phyloP scores from a whole-genome alignment of 2,797 vertebrate species.

The Odontamblyopus lacepedii region DNA sequence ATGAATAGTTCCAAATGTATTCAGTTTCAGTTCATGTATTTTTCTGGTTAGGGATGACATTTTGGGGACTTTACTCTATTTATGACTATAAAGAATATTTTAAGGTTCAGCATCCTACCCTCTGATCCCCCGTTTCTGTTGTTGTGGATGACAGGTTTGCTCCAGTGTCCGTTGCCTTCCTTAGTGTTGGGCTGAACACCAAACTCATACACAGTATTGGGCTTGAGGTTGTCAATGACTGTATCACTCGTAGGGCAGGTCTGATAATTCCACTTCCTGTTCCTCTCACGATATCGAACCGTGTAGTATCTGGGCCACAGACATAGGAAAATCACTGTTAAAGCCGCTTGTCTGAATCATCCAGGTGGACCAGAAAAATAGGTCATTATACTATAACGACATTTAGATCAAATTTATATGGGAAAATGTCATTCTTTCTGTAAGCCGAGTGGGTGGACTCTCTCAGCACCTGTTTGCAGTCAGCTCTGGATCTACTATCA shows the following conservation, averaged over 20 bases:
- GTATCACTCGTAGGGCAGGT: constrained; percentile 93
- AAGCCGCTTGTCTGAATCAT: background rate
- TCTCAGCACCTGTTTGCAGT: constrained; percentile 47
- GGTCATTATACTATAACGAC: background rate
- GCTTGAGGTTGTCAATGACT: constrained; percentile 90
- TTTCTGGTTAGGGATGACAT: background rate
- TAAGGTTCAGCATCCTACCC: constrained; percentile 31
- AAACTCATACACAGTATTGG: constrained; percentile 91
- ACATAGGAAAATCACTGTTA: constrained; percentile 20
- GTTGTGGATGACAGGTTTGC: constrained; percentile 86
- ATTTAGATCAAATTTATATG: constrained; percentile 6
- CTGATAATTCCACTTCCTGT: constrained; percentile 93
- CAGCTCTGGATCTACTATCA: constrained; percentile 12
- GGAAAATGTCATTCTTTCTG: constrained; percentile 5
- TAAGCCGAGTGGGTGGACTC: constrained; percentile 32
- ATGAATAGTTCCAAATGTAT: no score
- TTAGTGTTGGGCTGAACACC: constrained; percentile 86
- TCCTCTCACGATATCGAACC: constrained; percentile 89
- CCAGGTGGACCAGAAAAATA: constrained; percentile 7
- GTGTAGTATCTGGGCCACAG: constrained; percentile 71
- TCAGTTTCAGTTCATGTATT: no score
- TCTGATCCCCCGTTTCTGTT: constrained; percentile 63
- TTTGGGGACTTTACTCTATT: background rate
- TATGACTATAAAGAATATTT: no score
- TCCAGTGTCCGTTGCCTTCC: constrained; percentile 84